These are phyloP conservation scores for Uria aalge DNA, from an alignment of 2,113 vertebrate genomes.

Conservation along the genomic window DNA sequence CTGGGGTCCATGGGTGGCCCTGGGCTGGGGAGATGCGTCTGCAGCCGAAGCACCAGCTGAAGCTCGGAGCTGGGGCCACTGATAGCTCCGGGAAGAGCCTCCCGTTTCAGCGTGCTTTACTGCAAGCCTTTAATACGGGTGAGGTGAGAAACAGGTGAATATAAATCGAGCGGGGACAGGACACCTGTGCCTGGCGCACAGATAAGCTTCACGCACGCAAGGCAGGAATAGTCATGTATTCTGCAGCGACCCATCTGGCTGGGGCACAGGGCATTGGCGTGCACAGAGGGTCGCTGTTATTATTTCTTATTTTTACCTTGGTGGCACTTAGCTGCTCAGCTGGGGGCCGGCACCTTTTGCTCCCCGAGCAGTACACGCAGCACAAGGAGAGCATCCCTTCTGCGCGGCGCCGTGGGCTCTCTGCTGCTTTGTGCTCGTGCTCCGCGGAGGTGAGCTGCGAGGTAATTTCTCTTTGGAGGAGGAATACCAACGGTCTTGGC, in stretches of 20 bases:
- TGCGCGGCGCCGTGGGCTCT: fast-evolving
- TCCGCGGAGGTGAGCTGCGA: neutral
- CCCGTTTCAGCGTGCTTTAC: neutral
- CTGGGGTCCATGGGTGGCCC: neutral
- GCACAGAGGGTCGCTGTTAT: neutral
- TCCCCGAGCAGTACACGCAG: neutral
- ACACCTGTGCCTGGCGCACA: neutral
- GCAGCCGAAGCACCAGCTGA: neutral
- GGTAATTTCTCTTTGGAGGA: neutral
- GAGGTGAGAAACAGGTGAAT: neutral
- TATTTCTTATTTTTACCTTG: neutral
- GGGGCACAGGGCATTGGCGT: neutral
- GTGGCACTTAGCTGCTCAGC: neutral
- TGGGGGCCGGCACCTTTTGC: neutral
- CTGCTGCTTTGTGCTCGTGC: neutral
- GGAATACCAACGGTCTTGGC: neutral
- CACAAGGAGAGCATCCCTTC: neutral
- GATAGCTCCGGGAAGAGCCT: neutral
- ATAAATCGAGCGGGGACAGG: neutral
- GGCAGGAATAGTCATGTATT: neutral
- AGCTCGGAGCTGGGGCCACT: neutral
- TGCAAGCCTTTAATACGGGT: neutral
- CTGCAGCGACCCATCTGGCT: fast-evolving
- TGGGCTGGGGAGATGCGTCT: neutral
- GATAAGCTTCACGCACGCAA: neutral